Evolutionary conservation across 1,140 invertebrate genomes (phyloP), one percentile per base, ranked within the genome.

Genomic region (Drosophila gunungcola): DNA sequence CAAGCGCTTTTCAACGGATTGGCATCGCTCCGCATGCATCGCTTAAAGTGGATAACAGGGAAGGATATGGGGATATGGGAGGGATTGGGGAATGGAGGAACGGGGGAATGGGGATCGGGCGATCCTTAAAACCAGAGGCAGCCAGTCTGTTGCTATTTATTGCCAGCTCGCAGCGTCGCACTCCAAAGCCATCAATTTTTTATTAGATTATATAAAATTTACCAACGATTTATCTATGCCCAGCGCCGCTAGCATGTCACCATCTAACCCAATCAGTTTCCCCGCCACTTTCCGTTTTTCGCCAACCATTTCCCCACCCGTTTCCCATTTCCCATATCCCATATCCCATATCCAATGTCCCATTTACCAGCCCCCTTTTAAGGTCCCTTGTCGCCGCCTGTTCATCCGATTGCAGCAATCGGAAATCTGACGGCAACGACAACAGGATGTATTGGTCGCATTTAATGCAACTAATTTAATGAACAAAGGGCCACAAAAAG

Each of bases 141-240:
- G 49, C 45, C 29, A 46, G 73, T 73, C 79, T 85, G 83, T 64
- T 88, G 79, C 68, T 86, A 86, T 86, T 88, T 86, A 86, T 88
- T 82, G 79, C 74, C 78, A 73, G 73, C 55, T 85, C 43, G 56
- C 63, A 73, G 80, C 73, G 68, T 67, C 82, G 75, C 81, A 84
- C 82, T 86, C 82, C 43, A 67, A 76, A 79, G 83, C 84, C 84
- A 88, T 86, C 75, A 83, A 88, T 86, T 89, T 88, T 89, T 89
- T 88, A 88, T 88, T 88, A 83, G 83, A 88, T 88, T 88, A 88
- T 89, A 88, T 89, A 89, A 88, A 88, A 88, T 88, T 89, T 89
- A 89, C 80, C 76, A 83, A 83, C 84, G 75, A 88, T 89, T 88
- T 88, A 88, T 88, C 80, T 83, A 88, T 83, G 84, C 83, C 78